Percentiles rank a stretch among this genome's conserved stretches.
Evolutionary conservation across 2,797 vertebrate species (phyloP).

Genomic region (Sebastes cheni): DNA sequence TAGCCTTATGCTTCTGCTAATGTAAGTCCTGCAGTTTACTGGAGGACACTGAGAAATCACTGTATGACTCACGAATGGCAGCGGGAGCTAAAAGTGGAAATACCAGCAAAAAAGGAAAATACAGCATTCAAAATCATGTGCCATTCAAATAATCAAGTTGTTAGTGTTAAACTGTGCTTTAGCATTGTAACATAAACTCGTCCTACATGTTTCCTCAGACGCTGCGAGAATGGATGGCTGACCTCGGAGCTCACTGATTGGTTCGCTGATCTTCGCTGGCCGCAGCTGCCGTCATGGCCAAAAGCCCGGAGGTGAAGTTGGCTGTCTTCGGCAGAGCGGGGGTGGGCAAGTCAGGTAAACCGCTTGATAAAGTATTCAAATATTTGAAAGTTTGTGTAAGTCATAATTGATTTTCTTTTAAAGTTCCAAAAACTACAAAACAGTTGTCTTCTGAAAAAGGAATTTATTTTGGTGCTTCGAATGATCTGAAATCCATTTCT

Average conservation of each 20-base stretch:
- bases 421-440: neutral
- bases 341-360: constrained; percentile 95
- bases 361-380: neutral
- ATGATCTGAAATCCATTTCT: neutral
- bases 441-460: neutral
- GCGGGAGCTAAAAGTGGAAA: neutral
- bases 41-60: neutral
- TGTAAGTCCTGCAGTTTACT: neutral
- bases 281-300: constrained; percentile 87
- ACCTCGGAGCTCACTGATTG: constrained; percentile 58
- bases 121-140: neutral
- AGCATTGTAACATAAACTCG: neutral
- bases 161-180: neutral
- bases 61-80: neutral
- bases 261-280: constrained; percentile 48
- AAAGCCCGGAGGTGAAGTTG: constrained; percentile 94
- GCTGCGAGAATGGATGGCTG: constrained; percentile 70
- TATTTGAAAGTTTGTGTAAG: neutral
- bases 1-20: neutral
- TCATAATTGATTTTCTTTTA: neutral
- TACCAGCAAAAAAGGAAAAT: neutral
- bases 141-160: neutral
- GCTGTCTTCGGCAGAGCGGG: constrained; percentile 95
- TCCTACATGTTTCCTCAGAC: constrained; percentile 50
- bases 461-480: neutral